Base-by-base conservation (phyloP, 1,140 invertebrate genomes). In the Apolygus lucorum region DNA sequence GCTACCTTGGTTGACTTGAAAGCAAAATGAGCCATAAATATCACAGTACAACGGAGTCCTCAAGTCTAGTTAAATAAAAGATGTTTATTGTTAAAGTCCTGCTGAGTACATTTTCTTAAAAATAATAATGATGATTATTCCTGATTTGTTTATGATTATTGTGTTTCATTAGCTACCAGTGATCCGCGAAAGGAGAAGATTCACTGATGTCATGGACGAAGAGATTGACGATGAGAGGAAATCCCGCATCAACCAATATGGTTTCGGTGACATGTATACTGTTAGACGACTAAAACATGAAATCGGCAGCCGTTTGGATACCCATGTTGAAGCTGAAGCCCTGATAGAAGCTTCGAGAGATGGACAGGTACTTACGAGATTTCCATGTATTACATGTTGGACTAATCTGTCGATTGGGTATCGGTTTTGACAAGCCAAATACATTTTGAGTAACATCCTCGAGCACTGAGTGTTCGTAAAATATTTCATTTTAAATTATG, bases 171-270 rank as follows among this genome's bases (percentile, higher is more conserved):
- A 92, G 89, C 86, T 91, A 0, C 92, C 93, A 2, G 85, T 93
- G 2, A 92, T 96, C 73, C 84, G 91, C 26, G 94, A 96, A 80
- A 82, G 94, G 69, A 86, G 94, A 70, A 86, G 92, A 62, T 96
- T 96, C 77, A 94, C 91, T 4, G 94, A 96, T 76, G 86, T 96
- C 0, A 95, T 96, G 93, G 94, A 96, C 77, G 94, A 96, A 78
- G 93, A 96, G 81, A 95, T 96, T 68, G 91, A 95, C 73, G 93
- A 95, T 77, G 93, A 95, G 78, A 83, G 89, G 22, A 88, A 87
- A 74, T 88, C 86, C 4, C 82, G 90, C 14, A 91, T 92, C 72
- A 90, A 88, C 75, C 84, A 86, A 75, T 93, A 92, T 75, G 88
- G 88, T 52, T 79, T 83, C 17, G 83, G 84, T 1, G 90, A 91